Conservation (phyloP, 23 tunicate species). For the Halocynthia aurantium region DNA sequence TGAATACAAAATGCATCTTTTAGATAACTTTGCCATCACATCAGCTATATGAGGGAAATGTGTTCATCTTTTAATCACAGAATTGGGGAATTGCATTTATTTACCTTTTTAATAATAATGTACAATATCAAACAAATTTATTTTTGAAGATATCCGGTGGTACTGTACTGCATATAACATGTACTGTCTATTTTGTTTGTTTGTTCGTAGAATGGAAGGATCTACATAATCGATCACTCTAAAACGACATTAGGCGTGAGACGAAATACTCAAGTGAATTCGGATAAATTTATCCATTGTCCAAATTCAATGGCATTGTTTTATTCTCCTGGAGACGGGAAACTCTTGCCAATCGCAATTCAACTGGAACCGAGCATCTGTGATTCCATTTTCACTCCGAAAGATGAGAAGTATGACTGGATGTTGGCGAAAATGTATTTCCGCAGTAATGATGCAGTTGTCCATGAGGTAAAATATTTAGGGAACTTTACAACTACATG, state of each 20-base stretch:
- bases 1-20: no score
- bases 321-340: constrained; percentile 14
- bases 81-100: no score
- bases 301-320: constrained; percentile 29
- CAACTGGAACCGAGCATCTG: constrained; percentile 31
- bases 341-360: constrained; percentile 40
- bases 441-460: constrained; percentile 16
- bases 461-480: constrained; percentile 26
- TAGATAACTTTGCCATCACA: no score
- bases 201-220: constrained; percentile 22
- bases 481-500: no score
- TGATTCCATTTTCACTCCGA: constrained; percentile 32
- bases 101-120: no score
- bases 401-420: constrained; percentile 32
- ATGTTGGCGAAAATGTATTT: constrained; percentile 47
- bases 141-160: no score
- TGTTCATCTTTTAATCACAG: no score
- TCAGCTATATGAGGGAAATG: no score
- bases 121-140: no score
- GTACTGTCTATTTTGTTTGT: no score
- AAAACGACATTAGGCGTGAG: constrained; percentile 1
- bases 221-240: constrained; percentile 31
- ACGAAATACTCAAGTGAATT: constrained; percentile 3
- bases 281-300: neutral
- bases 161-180: no score